phyloP scores from a whole-genome alignment of 2,888 invertebrate genomes.

The Acleris cristana region DNA sequence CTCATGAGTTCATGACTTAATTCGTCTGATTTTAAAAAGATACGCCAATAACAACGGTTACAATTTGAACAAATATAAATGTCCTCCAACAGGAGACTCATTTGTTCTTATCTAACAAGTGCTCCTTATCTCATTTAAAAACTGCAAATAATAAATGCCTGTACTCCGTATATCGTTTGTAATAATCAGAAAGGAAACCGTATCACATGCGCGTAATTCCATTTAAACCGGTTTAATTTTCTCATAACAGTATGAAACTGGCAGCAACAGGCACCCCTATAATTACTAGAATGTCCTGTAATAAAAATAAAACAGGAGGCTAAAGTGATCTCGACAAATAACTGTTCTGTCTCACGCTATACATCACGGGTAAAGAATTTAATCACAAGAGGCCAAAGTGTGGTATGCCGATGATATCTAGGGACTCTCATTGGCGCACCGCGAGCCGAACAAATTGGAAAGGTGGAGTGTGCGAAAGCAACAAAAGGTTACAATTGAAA shows the following conservation, averaged over 20 bases:
- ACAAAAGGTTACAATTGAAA: constrained; percentile 79
- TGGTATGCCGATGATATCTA: constrained; percentile 77
- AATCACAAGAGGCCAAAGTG: constrained; percentile 74
- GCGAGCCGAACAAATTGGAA: constrained; percentile 74
- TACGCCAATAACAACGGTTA: background rate
- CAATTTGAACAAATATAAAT: too few relatives aligned
- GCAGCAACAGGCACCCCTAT: constrained; percentile 34
- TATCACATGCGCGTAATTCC: constrained; percentile 31
- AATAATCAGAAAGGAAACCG: constrained; percentile 21
- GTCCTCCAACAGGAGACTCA: too few relatives aligned
- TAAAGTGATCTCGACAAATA: constrained; percentile 59
- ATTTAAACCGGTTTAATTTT: constrained; percentile 32
- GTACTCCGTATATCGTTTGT: constrained; percentile 10
- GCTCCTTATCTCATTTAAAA: too few relatives aligned
- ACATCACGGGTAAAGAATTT: constrained; percentile 73
- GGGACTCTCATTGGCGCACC: constrained; percentile 65
- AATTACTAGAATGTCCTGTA: constrained; percentile 41
- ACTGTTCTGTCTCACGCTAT: constrained; percentile 54
- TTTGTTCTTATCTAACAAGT: too few relatives aligned
- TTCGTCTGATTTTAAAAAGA: constrained; percentile 4
- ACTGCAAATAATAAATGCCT: background rate
- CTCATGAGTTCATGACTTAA: constrained; percentile 44
- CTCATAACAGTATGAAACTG: constrained; percentile 29
- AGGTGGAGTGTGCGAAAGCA: constrained; percentile 64
- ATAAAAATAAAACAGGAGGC: constrained; percentile 49